These are phyloP conservation scores for Nothobranchius furzeri DNA, from an alignment of 2,113 vertebrate genomes.

Conservation along the genomic window DNA sequence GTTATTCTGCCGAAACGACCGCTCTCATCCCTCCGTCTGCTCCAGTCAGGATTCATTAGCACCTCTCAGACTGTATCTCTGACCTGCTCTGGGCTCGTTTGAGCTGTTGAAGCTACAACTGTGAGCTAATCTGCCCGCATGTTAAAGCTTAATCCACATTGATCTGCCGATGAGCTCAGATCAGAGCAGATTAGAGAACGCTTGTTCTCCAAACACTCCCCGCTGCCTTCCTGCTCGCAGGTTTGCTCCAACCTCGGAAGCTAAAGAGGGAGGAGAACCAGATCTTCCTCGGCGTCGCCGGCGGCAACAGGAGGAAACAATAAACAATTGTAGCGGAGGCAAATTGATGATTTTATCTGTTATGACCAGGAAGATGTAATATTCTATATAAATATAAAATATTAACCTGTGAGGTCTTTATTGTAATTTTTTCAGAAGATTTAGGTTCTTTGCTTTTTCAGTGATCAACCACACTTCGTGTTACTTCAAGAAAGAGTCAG, in stretches of 20 bases:
- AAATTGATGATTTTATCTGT: no score
- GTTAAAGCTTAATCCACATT: constrained; percentile 56
- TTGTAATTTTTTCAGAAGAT: no score
- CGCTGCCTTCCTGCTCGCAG: neutral
- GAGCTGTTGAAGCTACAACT: constrained; percentile 20
- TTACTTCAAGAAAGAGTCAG: no score
- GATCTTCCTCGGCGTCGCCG: neutral
- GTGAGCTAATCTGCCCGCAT: constrained; percentile 49
- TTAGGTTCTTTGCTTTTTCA: no score
- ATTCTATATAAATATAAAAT: no score
- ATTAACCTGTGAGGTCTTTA: no score
- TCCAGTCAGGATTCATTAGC: constrained; percentile 35
- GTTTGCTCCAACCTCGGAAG: constrained; percentile 3
- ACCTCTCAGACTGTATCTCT: constrained; percentile 29
- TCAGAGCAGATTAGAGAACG: constrained; percentile 55
- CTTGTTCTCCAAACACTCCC: constrained; percentile 25
- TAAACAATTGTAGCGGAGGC: no score
- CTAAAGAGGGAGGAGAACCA: constrained; percentile 1
- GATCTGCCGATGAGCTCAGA: constrained; percentile 57
- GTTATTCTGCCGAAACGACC: neutral
- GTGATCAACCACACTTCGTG: no score
- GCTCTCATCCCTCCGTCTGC: constrained; percentile 16
- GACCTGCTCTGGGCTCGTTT: constrained; percentile 18
- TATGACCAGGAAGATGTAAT: no score
- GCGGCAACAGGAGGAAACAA: neutral